Percentiles rank a stretch among this genome's conserved stretches.
Evolutionary conservation across 2,797 vertebrate species (phyloP).

Genomic region (Clarias laeviceps): DNA sequence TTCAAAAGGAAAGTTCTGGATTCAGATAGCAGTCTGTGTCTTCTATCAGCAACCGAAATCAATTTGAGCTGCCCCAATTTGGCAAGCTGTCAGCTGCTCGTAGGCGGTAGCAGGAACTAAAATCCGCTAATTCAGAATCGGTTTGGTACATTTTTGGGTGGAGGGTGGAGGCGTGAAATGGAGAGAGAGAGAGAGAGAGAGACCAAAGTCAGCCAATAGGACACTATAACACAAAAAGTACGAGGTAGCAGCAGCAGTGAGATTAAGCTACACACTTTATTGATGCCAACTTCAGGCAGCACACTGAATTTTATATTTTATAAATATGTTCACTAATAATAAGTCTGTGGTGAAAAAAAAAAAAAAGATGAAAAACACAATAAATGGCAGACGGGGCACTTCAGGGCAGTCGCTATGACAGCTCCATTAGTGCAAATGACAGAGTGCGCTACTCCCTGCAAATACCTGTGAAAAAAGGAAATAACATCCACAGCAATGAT

Average conservation of each 20-base stretch:
- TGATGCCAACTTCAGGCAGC: slow-evolving; percentile 52
- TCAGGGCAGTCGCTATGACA: slow-evolving; percentile 64
- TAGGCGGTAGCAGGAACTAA: not conserved
- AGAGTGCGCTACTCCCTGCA: slow-evolving; percentile 62
- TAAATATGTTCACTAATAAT: slow-evolving; percentile 47
- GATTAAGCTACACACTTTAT: slow-evolving; percentile 63
- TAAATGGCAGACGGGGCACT: slow-evolving; percentile 53
- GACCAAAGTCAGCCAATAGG: not conserved
- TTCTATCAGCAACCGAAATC: slow-evolving; percentile 32
- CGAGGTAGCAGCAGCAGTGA: slow-evolving; percentile 26
- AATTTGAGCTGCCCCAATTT: slow-evolving; percentile 24
- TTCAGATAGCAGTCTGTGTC: slow-evolving; percentile 33
- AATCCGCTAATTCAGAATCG: slow-evolving; percentile 5
- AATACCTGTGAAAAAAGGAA: slow-evolving; percentile 54
- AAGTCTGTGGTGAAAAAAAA: slow-evolving; percentile 46
- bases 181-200: not conserved
- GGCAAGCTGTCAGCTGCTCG: slow-evolving; percentile 13
- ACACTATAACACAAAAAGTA: slow-evolving; percentile 14
- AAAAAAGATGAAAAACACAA: slow-evolving; percentile 21
- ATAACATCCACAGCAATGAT: slow-evolving; percentile 47
- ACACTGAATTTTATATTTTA: slow-evolving; percentile 55
- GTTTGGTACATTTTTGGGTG: not conserved
- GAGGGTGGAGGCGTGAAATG: slow-evolving; percentile 13
- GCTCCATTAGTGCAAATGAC: slow-evolving; percentile 75
- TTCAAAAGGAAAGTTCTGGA: slow-evolving; percentile 13